Conservation (phyloP, 2,888 invertebrate species). For the Yponomeuta plumbellus region DNA sequence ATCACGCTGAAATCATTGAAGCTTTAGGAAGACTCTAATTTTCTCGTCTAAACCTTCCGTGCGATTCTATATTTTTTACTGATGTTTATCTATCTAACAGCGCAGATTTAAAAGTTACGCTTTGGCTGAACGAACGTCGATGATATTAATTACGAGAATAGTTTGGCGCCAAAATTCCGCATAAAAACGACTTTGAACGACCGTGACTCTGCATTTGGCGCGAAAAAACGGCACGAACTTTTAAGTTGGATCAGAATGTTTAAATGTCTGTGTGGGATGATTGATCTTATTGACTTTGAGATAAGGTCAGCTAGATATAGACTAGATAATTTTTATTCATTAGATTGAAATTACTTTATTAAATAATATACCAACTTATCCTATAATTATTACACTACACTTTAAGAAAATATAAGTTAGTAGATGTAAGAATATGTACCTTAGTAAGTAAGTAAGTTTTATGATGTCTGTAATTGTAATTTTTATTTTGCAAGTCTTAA, state of each 20-base stretch:
- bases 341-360: too few relatives aligned
- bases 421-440: too few relatives aligned
- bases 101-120: not conserved
- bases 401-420: too few relatives aligned
- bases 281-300: conserved; percentile 33
- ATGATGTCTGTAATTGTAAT: too few relatives aligned
- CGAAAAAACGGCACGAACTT: conserved; percentile 37
- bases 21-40: too few relatives aligned
- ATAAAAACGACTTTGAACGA: conserved; percentile 65
- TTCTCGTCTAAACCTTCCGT: not conserved
- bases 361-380: too few relatives aligned
- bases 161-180: conserved; percentile 71
- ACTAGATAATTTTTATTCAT: not conserved
- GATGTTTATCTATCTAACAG: conserved; percentile 5
- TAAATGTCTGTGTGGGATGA: conserved; percentile 15
- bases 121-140: not conserved
- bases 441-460: too few relatives aligned
- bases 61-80: not conserved
- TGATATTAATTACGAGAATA: conserved; percentile 15
- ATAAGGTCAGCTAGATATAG: conserved; percentile 30
- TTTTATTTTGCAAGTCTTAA: too few relatives aligned
- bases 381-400: too few relatives aligned
- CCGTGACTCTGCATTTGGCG: conserved; percentile 49
- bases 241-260: conserved; percentile 13
- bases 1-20: too few relatives aligned